phyloP scores from a whole-genome alignment of 2,888 invertebrate genomes.

The Drosophila rellima region DNA sequence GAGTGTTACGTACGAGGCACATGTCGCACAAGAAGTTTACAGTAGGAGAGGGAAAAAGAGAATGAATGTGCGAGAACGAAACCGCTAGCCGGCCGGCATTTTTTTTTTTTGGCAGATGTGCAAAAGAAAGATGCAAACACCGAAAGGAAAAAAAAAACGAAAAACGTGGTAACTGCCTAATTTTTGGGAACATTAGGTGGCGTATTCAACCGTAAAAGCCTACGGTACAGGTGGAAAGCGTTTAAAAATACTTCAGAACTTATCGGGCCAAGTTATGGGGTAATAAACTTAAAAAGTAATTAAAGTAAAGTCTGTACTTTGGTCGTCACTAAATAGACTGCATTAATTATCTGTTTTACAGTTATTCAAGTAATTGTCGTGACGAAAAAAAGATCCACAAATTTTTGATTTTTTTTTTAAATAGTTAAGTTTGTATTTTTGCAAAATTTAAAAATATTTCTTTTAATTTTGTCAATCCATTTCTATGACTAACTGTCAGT shows the following conservation, averaged over 20 bases:
- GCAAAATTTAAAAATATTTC: background rate
- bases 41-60: conserved; percentile 11
- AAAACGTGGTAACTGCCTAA: conserved; percentile 58
- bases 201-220: conserved; percentile 11
- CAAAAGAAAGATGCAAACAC: conserved; percentile 39
- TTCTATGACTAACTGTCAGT: background rate
- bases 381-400: too few relatives aligned
- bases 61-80: conserved; percentile 41
- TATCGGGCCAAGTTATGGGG: conserved; percentile 30
- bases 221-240: conserved; percentile 30
- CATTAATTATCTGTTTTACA: conserved; percentile 1
- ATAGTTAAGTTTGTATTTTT: too few relatives aligned
- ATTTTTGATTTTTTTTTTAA: too few relatives aligned
- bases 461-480: background rate
- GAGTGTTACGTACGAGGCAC: conserved; percentile 16
- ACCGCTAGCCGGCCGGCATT: conserved; percentile 70
- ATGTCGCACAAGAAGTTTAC: conserved; percentile 8
- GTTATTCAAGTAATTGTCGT: background rate
- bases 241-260: conserved; percentile 28
- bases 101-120: conserved; percentile 45
- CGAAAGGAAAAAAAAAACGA: conserved; percentile 31
- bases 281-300: conserved; percentile 60
- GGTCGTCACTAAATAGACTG: conserved; percentile 17
- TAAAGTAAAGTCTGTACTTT: conserved; percentile 55
- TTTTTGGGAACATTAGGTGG: background rate